phyloP scores from a whole-genome alignment of 2,113 vertebrate species.

The Gnathonemus echidnorhynchus region DNA sequence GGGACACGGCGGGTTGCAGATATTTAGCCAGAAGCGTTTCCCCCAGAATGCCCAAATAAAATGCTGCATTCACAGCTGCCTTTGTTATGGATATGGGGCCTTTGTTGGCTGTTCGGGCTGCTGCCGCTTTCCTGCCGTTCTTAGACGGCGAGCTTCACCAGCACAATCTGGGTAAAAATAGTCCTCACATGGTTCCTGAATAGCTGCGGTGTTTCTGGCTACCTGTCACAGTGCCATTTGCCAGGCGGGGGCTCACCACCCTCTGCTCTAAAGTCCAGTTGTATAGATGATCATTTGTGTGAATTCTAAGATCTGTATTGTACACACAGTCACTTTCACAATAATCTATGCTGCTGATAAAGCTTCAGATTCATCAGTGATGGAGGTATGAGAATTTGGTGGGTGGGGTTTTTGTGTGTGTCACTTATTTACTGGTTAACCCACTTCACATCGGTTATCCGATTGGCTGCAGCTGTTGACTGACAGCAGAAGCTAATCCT shows the following conservation, averaged over 20 bases:
- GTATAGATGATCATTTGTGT: background rate
- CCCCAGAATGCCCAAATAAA: conserved; percentile 17
- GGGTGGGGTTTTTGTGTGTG: background rate
- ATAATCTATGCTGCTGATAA: background rate
- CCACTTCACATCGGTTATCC: background rate
- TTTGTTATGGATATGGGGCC: conserved; percentile 44
- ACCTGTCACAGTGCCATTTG: background rate
- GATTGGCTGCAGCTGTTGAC: background rate
- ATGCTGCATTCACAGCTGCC: conserved; percentile 32
- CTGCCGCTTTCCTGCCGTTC: conserved; percentile 39
- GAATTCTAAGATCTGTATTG: background rate
- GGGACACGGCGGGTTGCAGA: background rate
- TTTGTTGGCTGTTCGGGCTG: background rate
- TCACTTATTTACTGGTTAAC: background rate
- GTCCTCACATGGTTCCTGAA: background rate
- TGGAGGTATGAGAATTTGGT: background rate
- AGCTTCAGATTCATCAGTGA: background rate
- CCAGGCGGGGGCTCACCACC: background rate
- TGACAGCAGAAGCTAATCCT: background rate
- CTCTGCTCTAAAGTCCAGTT: background rate
- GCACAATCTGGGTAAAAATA: background rate
- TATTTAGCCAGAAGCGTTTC: conserved; percentile 31
- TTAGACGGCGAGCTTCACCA: background rate
- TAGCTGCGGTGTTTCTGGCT: background rate
- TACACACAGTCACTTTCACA: background rate